A percentile compares a stretch with the other conserved stretches of the same genome.
phyloP scores from a whole-genome alignment of 2,888 invertebrate species.

The Plutella xylostella region DNA sequence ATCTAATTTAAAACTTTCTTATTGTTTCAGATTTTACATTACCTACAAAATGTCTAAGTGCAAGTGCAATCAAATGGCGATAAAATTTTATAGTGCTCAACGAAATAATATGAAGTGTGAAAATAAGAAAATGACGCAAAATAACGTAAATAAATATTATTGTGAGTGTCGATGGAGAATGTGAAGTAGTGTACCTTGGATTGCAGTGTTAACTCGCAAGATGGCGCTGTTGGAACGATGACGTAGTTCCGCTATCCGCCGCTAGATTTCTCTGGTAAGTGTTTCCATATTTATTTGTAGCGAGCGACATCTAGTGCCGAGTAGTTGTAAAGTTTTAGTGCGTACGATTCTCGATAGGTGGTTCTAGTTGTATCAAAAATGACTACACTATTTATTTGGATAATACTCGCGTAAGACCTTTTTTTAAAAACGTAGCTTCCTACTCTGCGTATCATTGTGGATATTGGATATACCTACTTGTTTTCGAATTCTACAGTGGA shows the following conservation, averaged over 20 bases:
- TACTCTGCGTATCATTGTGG: too few relatives aligned
- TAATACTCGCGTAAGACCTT: too few relatives aligned
- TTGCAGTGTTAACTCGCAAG: slow-evolving; percentile 56
- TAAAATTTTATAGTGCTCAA: slow-evolving; percentile 37
- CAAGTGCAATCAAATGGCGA: slow-evolving; percentile 32
- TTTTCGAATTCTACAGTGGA: too few relatives aligned
- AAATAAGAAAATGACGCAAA: slow-evolving; percentile 28
- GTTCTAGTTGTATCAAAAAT: slow-evolving; percentile 23
- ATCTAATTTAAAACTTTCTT: too few relatives aligned
- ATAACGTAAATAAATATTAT: slow-evolving; percentile 30
- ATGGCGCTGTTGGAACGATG: slow-evolving; percentile 49
- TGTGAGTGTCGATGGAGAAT: slow-evolving; percentile 23
- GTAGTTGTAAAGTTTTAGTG: slow-evolving; percentile 24
- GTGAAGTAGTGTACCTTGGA: slow-evolving; percentile 51
- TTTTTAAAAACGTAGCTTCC: too few relatives aligned
- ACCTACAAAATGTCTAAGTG: slow-evolving; percentile 24
- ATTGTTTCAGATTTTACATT: too few relatives aligned
- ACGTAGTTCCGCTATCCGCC: slow-evolving; percentile 36
- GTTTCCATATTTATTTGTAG: background rate
- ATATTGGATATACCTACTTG: too few relatives aligned
- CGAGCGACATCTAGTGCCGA: slow-evolving; percentile 33
- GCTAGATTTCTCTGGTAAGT: slow-evolving; percentile 54
- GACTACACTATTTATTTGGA: too few relatives aligned
- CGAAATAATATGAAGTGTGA: slow-evolving; percentile 27
- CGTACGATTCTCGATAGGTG: slow-evolving; percentile 27